Percentiles rank a stretch among this genome's conserved stretches.
Conservation (phyloP, 2,888 invertebrate species). For the Melolontha melolontha region DNA sequence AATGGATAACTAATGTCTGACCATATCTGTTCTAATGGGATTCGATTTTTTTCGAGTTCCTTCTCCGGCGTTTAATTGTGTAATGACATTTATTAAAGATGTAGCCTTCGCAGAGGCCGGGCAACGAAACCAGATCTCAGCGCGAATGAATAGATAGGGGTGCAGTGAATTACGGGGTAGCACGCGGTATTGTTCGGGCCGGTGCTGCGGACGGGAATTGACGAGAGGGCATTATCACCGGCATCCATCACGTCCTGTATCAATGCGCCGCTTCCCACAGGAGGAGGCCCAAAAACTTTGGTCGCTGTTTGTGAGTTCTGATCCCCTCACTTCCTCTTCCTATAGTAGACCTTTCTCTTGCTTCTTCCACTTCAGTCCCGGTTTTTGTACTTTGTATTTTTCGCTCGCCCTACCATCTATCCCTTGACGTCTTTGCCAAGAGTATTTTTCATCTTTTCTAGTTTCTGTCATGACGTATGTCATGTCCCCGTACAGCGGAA, state of each 20-base stretch:
- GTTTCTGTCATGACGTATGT: slow-evolving; percentile 65
- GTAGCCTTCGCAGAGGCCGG: slow-evolving; percentile 44
- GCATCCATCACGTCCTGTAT: slow-evolving; percentile 68
- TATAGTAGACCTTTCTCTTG: slow-evolving; percentile 45
- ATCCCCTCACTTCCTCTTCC: slow-evolving; percentile 39
- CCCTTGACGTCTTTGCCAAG: slow-evolving; percentile 59
- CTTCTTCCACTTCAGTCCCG: slow-evolving; percentile 46
- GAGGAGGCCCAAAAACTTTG: slow-evolving; percentile 62
- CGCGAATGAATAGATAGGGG: slow-evolving; percentile 64
- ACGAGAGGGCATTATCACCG: slow-evolving; percentile 69
- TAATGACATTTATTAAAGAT: slow-evolving; percentile 51
- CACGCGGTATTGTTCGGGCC: slow-evolving; percentile 69
- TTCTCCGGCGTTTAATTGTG: slow-evolving; percentile 45
- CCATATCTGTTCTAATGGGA: slow-evolving; percentile 38
- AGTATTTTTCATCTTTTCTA: slow-evolving; percentile 66
- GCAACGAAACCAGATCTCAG: slow-evolving; percentile 54
- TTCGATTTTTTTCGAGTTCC: slow-evolving; percentile 40
- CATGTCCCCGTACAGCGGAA: slow-evolving; percentile 57
- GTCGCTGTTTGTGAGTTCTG: slow-evolving; percentile 45
- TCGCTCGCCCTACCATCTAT: slow-evolving; percentile 57
- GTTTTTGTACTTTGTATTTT: slow-evolving; percentile 62
- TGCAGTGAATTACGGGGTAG: slow-evolving; percentile 64
- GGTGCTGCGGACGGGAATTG: slow-evolving; percentile 68
- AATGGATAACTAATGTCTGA: slow-evolving; percentile 36
- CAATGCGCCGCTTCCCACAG: slow-evolving; percentile 66